Evolutionary conservation across 2,888 invertebrate species (phyloP).

Genomic region (Empis stercorea): DNA sequence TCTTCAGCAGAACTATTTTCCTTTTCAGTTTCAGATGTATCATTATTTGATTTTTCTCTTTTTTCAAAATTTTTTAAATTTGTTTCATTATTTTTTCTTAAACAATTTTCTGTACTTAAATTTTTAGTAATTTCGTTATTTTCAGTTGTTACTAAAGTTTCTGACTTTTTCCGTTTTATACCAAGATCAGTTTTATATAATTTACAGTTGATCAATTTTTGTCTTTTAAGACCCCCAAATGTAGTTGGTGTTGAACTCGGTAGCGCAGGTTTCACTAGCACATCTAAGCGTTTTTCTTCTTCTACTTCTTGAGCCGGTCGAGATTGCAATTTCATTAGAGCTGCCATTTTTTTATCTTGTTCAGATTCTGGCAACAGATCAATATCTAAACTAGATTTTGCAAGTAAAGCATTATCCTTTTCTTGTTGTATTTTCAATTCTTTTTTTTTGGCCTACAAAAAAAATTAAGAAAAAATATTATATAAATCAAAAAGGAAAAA

Average conservation of each 20-base stretch:
- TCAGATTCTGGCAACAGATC: constrained; percentile 63
- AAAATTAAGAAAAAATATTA: constrained; percentile 8
- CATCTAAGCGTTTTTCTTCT: constrained; percentile 37
- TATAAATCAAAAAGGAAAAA: too few species aligned
- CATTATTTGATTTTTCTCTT: neutral
- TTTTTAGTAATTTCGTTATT: too few species aligned
- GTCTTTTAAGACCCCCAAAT: constrained; percentile 44
- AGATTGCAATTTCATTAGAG: constrained; percentile 55
- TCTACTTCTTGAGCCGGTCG: constrained; percentile 48
- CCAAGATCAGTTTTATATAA: constrained; percentile 27
- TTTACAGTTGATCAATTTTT: constrained; percentile 37
- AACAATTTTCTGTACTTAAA: too few species aligned
- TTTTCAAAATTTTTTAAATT: neutral
- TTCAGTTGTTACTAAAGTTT: neutral
- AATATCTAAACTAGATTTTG: constrained; percentile 65
- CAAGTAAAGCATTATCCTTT: constrained; percentile 55
- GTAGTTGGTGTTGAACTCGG: constrained; percentile 41
- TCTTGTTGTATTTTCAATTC: constrained; percentile 56
- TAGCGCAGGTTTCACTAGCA: constrained; percentile 43
- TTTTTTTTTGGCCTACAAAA: constrained; percentile 53
- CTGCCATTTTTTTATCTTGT: constrained; percentile 69
- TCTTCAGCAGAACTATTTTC: too few species aligned
- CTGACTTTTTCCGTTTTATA: constrained; percentile 22
- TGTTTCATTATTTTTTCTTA: too few species aligned
- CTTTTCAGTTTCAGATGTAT: neutral